Evolutionary conservation across 2,797 vertebrate species (phyloP), one percentile per base, ranked within the genome.

Genomic region (Brachyalestes nurse): DNA sequence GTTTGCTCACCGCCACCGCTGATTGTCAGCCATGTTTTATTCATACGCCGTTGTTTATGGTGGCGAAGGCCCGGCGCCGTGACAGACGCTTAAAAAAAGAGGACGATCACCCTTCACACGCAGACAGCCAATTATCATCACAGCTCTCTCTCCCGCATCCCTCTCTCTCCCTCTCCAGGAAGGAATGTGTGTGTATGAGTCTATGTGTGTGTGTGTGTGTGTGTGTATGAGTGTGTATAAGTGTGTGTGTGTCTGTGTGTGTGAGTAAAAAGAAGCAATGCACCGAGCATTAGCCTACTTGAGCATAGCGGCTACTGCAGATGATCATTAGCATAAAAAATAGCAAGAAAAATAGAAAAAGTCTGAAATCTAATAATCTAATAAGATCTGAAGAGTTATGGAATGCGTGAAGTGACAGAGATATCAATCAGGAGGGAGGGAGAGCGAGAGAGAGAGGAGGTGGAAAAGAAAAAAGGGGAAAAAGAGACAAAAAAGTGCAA

Each of bases 1-100:
- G 84, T 85, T 84, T 87, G 75, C 78, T 78, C 65, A 65, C 60
- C 53, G 72, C 62, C 77, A 58, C 77, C 73, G 71, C 74, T 85
- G 82, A 87, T 84, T 77, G 75, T 81, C 49, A 58, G 49, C 67
- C 77, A 87, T 87, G 86, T 85, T 87, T 87, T 84, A 87, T 87
- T 87, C 86, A 87, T 85, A 62, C 12, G 23, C 49, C 61, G 78
- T 80, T 87, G 86, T 85, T 85, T 85, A 87, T 75, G 42, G 49
- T 47, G 65, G 72, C 34, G 47, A 42, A n/a, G 51, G 34, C 69
- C 38, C 71, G 58, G 77, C 78, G 79, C 25, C 51, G 69, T 77
- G 77, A 85, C 78, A 76, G 82, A 84, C 77, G 67, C 65, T 79
- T 83, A n/a, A 57, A 75, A 71, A 42, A 78, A 79, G 72, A 57